Percentiles rank a stretch among this genome's conserved stretches.
Conservation (phyloP, 2,113 vertebrate species). For the Spea bombifrons region DNA sequence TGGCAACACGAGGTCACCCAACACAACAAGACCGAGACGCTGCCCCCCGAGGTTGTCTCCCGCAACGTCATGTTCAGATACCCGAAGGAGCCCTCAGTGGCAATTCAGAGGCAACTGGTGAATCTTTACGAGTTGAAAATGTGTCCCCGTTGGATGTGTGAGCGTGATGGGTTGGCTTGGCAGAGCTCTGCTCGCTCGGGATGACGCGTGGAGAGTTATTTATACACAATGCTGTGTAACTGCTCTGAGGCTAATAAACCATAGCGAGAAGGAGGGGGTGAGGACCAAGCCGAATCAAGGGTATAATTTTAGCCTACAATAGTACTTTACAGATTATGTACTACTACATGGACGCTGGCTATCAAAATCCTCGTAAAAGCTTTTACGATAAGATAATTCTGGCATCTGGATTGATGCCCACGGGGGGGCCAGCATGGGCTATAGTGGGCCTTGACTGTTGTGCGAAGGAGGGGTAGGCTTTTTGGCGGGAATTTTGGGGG, state of each 20-base stretch:
- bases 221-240: conserved; percentile 16
- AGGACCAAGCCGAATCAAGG: neutral
- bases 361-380: neutral
- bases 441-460: too few species aligned
- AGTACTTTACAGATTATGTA: neutral
- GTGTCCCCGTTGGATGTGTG: conserved; percentile 1
- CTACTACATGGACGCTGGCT: neutral
- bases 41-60: neutral
- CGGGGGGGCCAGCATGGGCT: too few species aligned
- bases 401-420: too few species aligned
- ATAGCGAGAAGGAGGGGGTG: neutral
- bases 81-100: neutral
- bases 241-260: conserved; percentile 20
- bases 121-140: conserved; percentile 22
- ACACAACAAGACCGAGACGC: neutral
- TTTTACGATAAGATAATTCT: too few species aligned
- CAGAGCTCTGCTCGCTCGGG: neutral
- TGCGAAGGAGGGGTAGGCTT: too few species aligned
- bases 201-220: conserved; percentile 25
- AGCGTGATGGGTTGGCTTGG: neutral
- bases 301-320: neutral
- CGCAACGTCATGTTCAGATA: neutral
- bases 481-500: too few species aligned
- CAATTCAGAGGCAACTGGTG: conserved; percentile 20
- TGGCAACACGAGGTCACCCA: neutral